Conservation (phyloP, 2,888 invertebrate species). For the Formica aserva region DNA sequence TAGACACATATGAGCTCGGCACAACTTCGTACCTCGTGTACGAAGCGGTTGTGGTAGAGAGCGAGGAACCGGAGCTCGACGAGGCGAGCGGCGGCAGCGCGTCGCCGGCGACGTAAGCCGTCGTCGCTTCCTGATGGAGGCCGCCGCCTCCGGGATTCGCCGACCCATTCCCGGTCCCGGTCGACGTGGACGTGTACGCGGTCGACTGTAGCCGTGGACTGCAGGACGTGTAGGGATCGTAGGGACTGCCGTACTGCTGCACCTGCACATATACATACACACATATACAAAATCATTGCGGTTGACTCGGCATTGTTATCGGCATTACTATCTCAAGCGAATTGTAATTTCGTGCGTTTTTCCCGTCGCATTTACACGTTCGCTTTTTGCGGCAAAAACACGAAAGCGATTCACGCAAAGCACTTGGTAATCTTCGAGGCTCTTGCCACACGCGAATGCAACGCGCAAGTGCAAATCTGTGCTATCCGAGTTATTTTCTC, state of each 20-base stretch:
- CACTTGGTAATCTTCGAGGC: not conserved
- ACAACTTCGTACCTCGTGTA: slow-evolving; percentile 85
- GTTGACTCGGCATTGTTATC: not conserved
- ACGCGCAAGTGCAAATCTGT: slow-evolving; percentile 10
- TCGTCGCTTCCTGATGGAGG: slow-evolving; percentile 85
- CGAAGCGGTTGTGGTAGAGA: slow-evolving; percentile 85
- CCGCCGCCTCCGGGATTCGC: slow-evolving; percentile 74
- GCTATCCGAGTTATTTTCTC: slow-evolving; percentile 11
- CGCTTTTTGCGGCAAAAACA: not conserved
- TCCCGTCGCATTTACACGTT: not conserved
- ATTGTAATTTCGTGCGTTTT: not conserved
- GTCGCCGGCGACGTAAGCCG: slow-evolving; percentile 89
- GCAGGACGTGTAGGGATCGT: slow-evolving; percentile 84
- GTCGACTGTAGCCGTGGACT: slow-evolving; percentile 83
- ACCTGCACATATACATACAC: slow-evolving; percentile 71
- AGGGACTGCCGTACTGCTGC: slow-evolving; percentile 83
- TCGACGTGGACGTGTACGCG: slow-evolving; percentile 81
- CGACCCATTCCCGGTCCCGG: slow-evolving; percentile 68
- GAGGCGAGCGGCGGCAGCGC: slow-evolving; percentile 83
- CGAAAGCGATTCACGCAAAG: not conserved
- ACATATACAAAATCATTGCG: not conserved
- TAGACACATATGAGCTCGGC: slow-evolving; percentile 83
- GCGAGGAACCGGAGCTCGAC: slow-evolving; percentile 89
- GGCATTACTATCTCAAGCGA: not conserved
- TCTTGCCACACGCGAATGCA: slow-evolving; percentile 8